These are phyloP conservation scores for Percopsis transmontana DNA, from an alignment of 2,113 vertebrate species.

Conservation along the genomic window DNA sequence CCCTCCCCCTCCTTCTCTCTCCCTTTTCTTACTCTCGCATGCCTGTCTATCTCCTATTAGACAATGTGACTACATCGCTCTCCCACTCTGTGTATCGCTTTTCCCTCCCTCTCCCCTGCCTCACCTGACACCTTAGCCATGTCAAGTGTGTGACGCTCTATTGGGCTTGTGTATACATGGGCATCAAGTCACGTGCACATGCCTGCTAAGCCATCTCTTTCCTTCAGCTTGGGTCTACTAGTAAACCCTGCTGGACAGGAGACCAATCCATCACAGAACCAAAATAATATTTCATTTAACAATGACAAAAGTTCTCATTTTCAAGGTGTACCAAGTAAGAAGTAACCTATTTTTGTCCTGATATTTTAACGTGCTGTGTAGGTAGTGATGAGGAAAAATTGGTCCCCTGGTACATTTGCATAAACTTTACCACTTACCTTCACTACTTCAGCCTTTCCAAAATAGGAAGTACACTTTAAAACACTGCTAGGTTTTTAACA, in stretches of 20 bases:
- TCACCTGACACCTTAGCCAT: no score
- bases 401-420: no score
- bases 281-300: constrained; percentile 57
- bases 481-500: no score
- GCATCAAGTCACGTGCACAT: not conserved
- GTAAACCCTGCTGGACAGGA: constrained; percentile 60
- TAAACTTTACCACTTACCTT: no score
- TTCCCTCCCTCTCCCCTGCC: no score
- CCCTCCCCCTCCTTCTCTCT: not conserved
- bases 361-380: not conserved
- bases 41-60: not conserved
- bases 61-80: not conserved
- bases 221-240: constrained; percentile 50
- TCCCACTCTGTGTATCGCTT: no score
- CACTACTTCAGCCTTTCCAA: no score
- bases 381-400: no score
- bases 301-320: constrained; percentile 51
- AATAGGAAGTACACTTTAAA: no score
- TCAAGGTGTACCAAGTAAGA: constrained; percentile 50
- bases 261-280: constrained; percentile 56
- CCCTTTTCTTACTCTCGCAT: constrained; percentile 5
- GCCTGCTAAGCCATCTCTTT: constrained; percentile 26
- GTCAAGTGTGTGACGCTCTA: no score
- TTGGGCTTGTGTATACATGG: constrained; percentile 8
- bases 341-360: not conserved